phyloP scores from a whole-genome alignment of 2,797 vertebrate genomes.

The Cyclura pinguis region DNA sequence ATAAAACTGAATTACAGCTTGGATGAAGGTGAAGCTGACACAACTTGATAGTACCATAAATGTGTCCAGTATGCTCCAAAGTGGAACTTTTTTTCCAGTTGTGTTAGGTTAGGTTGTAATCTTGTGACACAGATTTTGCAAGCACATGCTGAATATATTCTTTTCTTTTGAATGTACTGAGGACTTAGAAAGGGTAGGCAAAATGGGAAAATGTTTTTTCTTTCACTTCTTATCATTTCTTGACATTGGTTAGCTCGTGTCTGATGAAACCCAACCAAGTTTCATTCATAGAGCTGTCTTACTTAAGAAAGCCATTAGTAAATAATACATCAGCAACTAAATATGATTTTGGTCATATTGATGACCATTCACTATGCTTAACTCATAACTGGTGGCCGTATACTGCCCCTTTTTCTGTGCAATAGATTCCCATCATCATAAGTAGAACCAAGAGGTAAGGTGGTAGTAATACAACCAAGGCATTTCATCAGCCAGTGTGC shows the following conservation, averaged over 20 bases:
- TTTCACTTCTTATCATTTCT: conserved; percentile 72
- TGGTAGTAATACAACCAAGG: conserved; percentile 40
- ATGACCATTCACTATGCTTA: conserved; percentile 49
- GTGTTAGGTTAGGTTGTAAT: conserved; percentile 79
- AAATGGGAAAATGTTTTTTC: conserved; percentile 56
- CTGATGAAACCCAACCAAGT: conserved; percentile 70
- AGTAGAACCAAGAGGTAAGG: conserved; percentile 43
- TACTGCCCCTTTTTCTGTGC: conserved; percentile 48
- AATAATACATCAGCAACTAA: conserved; percentile 70
- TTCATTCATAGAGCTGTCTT: conserved; percentile 70
- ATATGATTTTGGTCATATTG: conserved; percentile 64
- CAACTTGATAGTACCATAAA: conserved; percentile 85
- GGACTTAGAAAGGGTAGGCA: conserved; percentile 71
- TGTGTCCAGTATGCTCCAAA: conserved; percentile 42
- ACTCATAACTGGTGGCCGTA: conserved; percentile 44
- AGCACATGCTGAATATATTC: conserved; percentile 68
- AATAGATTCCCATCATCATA: neutral
- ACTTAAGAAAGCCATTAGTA: conserved; percentile 67
- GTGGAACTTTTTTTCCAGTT: conserved; percentile 56
- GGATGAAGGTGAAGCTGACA: conserved; percentile 90
- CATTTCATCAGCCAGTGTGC: conserved; percentile 55
- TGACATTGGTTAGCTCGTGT: conserved; percentile 70
- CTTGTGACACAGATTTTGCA: conserved; percentile 79
- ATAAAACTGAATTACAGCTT: conserved; percentile 97
- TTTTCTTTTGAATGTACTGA: conserved; percentile 67